Conservation (phyloP, 2,888 invertebrate genomes). For the Lepidocyrtinus sp. region DNA sequence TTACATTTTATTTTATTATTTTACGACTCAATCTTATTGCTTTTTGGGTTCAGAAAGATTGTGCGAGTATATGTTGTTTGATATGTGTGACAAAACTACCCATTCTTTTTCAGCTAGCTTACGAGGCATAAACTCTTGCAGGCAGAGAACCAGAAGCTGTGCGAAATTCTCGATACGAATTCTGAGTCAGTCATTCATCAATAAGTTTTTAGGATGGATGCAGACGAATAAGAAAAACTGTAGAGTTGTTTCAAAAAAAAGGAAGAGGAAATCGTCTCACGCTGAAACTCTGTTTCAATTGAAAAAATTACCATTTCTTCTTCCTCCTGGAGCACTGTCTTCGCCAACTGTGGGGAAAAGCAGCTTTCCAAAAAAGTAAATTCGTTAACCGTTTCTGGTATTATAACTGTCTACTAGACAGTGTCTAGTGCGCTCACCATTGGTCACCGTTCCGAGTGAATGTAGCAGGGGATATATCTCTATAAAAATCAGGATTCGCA, state of each 20-base stretch:
- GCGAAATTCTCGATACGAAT: neutral
- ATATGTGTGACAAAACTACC: conserved; percentile 11
- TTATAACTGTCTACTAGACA: neutral
- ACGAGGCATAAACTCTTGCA: neutral
- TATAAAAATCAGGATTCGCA: neutral
- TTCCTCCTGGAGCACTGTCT: conserved; percentile 7
- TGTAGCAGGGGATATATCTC: conserved; percentile 26
- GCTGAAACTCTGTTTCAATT: neutral
- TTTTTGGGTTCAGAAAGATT: conserved; percentile 1
- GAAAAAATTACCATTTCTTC: neutral
- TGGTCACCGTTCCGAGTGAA: neutral
- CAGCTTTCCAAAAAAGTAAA: neutral
- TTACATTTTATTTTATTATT: conserved; percentile 8
- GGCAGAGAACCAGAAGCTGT: neutral
- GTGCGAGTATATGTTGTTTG: conserved; percentile 24
- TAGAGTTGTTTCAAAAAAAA: neutral
- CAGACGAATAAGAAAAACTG: no score
- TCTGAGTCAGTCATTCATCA: conserved; percentile 7
- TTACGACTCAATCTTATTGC: conserved; percentile 10
- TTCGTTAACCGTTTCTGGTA: no score
- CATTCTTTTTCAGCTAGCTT: conserved; percentile 21
- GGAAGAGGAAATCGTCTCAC: conserved; percentile 3
- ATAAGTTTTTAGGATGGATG: neutral
- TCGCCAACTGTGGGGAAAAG: neutral
- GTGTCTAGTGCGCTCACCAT: neutral